A percentile compares a stretch with the other conserved stretches of the same genome.
phyloP scores from a whole-genome alignment of 2,888 invertebrate species.

The Phorcus lineatus region DNA sequence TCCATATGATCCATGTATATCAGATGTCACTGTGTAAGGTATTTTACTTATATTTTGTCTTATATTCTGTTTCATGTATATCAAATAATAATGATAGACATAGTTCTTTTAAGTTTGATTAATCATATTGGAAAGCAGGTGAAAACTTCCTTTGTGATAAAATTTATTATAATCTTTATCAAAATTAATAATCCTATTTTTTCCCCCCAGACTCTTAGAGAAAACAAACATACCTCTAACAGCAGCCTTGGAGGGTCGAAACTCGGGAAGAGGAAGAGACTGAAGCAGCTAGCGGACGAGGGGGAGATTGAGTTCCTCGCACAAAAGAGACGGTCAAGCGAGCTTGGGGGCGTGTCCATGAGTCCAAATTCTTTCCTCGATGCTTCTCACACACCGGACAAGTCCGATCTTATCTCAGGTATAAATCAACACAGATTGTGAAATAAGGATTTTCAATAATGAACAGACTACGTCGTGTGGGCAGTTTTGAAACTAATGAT shows the following conservation, averaged over 20 bases:
- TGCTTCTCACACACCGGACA: slow-evolving; percentile 81
- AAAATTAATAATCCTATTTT: neutral
- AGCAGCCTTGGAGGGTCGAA: slow-evolving; percentile 66
- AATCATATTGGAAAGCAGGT: too few relatives aligned
- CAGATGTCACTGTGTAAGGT: too few relatives aligned
- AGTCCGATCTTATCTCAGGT: slow-evolving; percentile 53
- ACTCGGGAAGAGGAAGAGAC: slow-evolving; percentile 88
- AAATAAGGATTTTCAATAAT: neutral
- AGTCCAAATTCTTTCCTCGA: slow-evolving; percentile 90
- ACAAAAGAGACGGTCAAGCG: slow-evolving; percentile 90
- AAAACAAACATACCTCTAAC: slow-evolving; percentile 51
- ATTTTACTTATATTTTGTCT: too few relatives aligned
- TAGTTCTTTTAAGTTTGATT: too few relatives aligned
- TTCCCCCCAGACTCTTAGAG: slow-evolving; percentile 1
- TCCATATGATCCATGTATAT: too few relatives aligned
- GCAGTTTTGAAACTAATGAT: too few relatives aligned
- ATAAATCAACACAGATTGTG: slow-evolving; percentile 25
- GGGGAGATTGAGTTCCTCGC: slow-evolving; percentile 67
- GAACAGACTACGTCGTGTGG: too few relatives aligned
- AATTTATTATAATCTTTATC: neutral
- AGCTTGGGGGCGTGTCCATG: slow-evolving; percentile 88
- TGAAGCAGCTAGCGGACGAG: slow-evolving; percentile 79
- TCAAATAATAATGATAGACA: too few relatives aligned
- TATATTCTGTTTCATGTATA: too few relatives aligned
- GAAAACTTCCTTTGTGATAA: too few relatives aligned